Evolutionary conservation across 2,888 invertebrate genomes (phyloP).

Genomic region (Zygothrica quintamaculata): DNA sequence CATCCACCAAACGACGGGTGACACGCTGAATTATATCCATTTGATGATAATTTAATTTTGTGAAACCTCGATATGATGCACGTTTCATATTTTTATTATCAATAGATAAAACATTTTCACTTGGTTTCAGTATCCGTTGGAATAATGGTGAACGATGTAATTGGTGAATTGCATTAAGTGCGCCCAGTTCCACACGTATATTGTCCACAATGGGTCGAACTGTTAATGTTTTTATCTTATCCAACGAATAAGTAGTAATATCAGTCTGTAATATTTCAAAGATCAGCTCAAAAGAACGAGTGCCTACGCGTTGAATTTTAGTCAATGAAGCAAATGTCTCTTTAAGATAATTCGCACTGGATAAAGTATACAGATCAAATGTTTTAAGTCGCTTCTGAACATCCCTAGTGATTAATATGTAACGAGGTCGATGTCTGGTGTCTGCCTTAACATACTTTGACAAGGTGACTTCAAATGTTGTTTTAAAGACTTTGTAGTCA

Average conservation of each 20-base stretch:
- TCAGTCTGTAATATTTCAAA: constrained; percentile 65
- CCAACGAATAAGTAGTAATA: constrained; percentile 32
- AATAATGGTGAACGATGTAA: constrained; percentile 87
- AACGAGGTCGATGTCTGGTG: constrained; percentile 45
- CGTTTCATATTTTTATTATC: constrained; percentile 24
- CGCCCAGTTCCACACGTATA: constrained; percentile 85
- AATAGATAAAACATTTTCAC: constrained; percentile 42
- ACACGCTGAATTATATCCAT: constrained; percentile 87
- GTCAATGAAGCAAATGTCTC: constrained; percentile 68
- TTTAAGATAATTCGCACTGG: constrained; percentile 6
- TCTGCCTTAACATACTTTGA: constrained; percentile 45
- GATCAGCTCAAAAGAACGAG: constrained; percentile 54
- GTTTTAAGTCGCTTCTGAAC: constrained; percentile 30
- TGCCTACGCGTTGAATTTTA: constrained; percentile 41
- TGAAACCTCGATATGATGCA: constrained; percentile 71
- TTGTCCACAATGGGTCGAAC: constrained; percentile 78
- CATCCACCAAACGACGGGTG: constrained; percentile 84
- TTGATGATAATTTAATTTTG: constrained; percentile 87
- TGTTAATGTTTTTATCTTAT: constrained; percentile 43
- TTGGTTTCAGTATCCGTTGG: constrained; percentile 87
- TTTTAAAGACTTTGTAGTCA: constrained; percentile 47
- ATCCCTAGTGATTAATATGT: constrained; percentile 71
- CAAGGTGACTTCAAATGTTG: constrained; percentile 55
- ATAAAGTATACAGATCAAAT: constrained; percentile 67
- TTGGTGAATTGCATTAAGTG: constrained; percentile 88